Percentiles rank a stretch among this genome's conserved stretches.
Evolutionary conservation across 1,140 invertebrate species (phyloP).

Genomic region (Trichoplusia ni): DNA sequence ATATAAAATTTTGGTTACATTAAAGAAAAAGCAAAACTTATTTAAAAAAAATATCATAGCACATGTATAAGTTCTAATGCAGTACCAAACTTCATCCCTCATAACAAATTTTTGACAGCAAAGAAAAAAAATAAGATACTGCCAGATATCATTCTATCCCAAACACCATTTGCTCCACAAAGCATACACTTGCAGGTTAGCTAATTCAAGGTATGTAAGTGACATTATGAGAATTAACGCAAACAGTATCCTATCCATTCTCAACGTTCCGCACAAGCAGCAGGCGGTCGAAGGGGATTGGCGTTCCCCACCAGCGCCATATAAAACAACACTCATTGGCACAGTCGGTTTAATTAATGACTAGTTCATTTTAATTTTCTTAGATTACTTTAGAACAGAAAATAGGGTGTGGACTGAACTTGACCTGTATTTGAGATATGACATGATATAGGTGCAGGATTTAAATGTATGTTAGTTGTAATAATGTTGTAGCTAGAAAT

Average conservation of each 20-base stretch:
- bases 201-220: too few relatives aligned
- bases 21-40: too few relatives aligned
- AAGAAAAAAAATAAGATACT: too few relatives aligned
- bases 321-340: constrained; percentile 31
- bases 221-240: too few relatives aligned
- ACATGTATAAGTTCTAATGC: too few relatives aligned
- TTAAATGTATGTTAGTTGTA: background rate
- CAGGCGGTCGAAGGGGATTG: constrained; percentile 20
- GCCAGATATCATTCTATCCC: too few relatives aligned
- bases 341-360: constrained; percentile 33
- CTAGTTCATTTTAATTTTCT: constrained; percentile 26
- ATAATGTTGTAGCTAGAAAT: background rate
- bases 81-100: too few relatives aligned
- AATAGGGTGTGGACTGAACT: background rate
- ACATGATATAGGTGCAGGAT: background rate
- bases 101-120: too few relatives aligned
- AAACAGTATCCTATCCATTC: constrained; percentile 6
- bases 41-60: too few relatives aligned
- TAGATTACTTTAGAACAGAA: constrained; percentile 7
- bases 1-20: too few relatives aligned
- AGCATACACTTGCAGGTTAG: too few relatives aligned
- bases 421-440: constrained; percentile 2
- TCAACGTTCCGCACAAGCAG: background rate
- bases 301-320: background rate
- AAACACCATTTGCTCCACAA: too few relatives aligned